Percentiles rank a stretch among this genome's conserved stretches.
Evolutionary conservation across 2,888 invertebrate genomes (phyloP).

Genomic region (Dorcus parallelipipedus): DNA sequence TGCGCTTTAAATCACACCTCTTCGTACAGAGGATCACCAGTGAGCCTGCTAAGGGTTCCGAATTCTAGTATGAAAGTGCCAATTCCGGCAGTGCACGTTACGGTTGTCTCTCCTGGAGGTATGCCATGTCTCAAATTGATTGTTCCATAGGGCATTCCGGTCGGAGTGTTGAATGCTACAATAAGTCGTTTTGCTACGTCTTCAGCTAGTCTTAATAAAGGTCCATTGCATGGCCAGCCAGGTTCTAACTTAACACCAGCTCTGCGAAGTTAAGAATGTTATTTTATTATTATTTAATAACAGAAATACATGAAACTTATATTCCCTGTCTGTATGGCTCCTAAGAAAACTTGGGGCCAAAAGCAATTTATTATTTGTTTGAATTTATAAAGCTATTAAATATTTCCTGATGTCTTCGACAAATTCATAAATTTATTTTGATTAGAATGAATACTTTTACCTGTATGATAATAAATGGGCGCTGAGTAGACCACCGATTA

Average conservation of each 20-base stretch:
- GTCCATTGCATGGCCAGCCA: slow-evolving; percentile 98
- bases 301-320: too few relatives aligned
- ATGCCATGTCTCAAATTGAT: slow-evolving; percentile 90
- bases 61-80: slow-evolving; percentile 97
- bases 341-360: too few relatives aligned
- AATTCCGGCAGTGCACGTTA: slow-evolving; percentile 97
- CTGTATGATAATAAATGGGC: slow-evolving; percentile 89
- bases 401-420: too few relatives aligned
- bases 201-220: slow-evolving; percentile 87
- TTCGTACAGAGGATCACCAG: slow-evolving; percentile 93
- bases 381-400: too few relatives aligned
- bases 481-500: slow-evolving; percentile 92
- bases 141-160: slow-evolving; percentile 98
- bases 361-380: too few relatives aligned
- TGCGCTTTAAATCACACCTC: slow-evolving; percentile 53
- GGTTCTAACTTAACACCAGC: slow-evolving; percentile 78
- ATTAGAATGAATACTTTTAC: slow-evolving; percentile 46
- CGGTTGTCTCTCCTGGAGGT: slow-evolving; percentile 89
- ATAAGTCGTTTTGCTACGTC: slow-evolving; percentile 89
- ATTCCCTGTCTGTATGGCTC: not conserved
- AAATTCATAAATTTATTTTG: not conserved
- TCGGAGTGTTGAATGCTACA: slow-evolving; percentile 84
- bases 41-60: slow-evolving; percentile 87
- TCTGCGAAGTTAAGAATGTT: slow-evolving; percentile 44
- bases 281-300: too few relatives aligned